Base-by-base conservation (phyloP, 2,888 invertebrate species). In the Schrankia costaestrigalis region DNA sequence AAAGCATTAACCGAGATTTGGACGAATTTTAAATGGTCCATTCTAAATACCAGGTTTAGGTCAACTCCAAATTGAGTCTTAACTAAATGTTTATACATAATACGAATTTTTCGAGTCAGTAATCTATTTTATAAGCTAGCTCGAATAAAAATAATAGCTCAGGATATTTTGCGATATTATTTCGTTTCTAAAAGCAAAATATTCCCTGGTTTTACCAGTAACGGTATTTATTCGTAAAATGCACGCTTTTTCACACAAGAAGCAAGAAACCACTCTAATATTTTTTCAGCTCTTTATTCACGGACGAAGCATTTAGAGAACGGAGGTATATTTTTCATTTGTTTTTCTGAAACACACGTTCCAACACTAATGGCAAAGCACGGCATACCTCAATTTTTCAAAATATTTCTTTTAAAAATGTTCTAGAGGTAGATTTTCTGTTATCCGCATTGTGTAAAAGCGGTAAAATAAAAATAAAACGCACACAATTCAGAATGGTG, bases 381-480 rank as follows among this genome's bases (percentile, higher is more conserved):
- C 17, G 36, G 32, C 28, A 54, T 45, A 45, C 35, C 15, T 33
- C 22, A 26, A 35, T 39, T 36, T 34, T 35, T 26, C 35, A 40
- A 38, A 44, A 41, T 32, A 31, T 17, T 18, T 1, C 35, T n/a
- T 19, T 33, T 27, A 26, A 33, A 39, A 48, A 35, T 39, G 30
- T 37, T 22, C 33, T 24, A 31, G 27, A 25, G 14, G 35, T 41
- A 46, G 25, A 29, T 35, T 42, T 44, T 38, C 17, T 26, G 26
- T 12, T 34, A 29, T 14, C 31, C 29, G 24, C 14, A 38, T 35
- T 44, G 31, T 44, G 37, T 43, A 41, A 27, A 18, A 29, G 35
- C 28, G 38, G 35, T 1, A 18, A 35, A 46, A 53, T 42, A 41
- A 48, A 48, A 47, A 39, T 26, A 26, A 40, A 39, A 44, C 30